A percentile compares a stretch with the other conserved stretches of the same genome.
Conservation (phyloP, 1,140 invertebrate genomes). For the Fopius arisanus region DNA sequence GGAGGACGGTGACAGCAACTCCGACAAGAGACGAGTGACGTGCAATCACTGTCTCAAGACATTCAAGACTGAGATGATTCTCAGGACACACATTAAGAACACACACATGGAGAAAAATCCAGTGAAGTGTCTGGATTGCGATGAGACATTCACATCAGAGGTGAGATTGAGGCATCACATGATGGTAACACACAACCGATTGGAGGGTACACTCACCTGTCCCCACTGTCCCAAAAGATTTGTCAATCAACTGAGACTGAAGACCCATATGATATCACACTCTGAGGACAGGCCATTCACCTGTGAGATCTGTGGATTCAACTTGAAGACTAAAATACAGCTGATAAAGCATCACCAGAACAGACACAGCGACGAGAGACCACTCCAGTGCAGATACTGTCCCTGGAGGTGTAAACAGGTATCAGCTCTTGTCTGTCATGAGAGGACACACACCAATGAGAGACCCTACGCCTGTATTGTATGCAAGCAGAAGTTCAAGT, state of each 20-base stretch:
- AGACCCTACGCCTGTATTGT: conserved; percentile 97
- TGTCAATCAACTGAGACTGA: conserved; percentile 60
- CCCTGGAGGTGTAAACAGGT: conserved; percentile 62
- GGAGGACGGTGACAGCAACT: conserved; percentile 35
- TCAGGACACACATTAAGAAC: conserved; percentile 61
- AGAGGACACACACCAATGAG: conserved; percentile 97
- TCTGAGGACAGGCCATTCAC: conserved; percentile 59
- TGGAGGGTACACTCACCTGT: conserved; percentile 59
- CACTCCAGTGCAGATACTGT: conserved; percentile 55
- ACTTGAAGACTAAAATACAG: conserved; percentile 63
- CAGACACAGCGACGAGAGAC: conserved; percentile 59
- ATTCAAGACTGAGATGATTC: conserved; percentile 62
- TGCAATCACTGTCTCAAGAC: conserved; percentile 61
- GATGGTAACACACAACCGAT: conserved; percentile 58
- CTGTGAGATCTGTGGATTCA: conserved; percentile 60
- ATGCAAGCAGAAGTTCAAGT: conserved; percentile 94
- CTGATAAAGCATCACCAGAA: conserved; percentile 63
- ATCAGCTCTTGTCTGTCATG: conserved; percentile 72
- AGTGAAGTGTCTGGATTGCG: conserved; percentile 60
- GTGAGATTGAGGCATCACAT: conserved; percentile 60
- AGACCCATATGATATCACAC: conserved; percentile 63
- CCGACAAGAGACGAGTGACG: conserved; percentile 52
- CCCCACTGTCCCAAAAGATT: conserved; percentile 62
- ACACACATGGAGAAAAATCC: conserved; percentile 62
- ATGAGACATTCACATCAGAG: conserved; percentile 56